Conservation (phyloP, 2,888 invertebrate species). For the Hylaea fasciaria region DNA sequence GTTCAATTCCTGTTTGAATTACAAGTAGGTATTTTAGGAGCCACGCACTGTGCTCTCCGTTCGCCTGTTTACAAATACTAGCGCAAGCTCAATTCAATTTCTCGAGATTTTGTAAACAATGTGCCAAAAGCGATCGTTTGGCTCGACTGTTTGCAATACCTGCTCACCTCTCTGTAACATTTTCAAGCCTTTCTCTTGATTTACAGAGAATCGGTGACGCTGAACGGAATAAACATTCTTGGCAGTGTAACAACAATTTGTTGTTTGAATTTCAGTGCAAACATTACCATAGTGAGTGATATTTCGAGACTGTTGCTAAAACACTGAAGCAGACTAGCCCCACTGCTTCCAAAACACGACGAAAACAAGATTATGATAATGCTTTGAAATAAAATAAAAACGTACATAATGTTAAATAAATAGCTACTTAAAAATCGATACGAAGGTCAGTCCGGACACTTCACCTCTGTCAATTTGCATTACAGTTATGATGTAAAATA, state of each 20-base stretch:
- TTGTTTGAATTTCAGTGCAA: conserved; percentile 30
- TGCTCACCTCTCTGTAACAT: conserved; percentile 35
- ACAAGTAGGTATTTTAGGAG: conserved; percentile 72
- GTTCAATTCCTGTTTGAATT: conserved; percentile 80
- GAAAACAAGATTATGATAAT: conserved; percentile 34
- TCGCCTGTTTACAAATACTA: conserved; percentile 83
- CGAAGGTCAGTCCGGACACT: conserved; percentile 46
- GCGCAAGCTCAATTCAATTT: conserved; percentile 78
- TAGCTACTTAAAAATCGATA: conserved; percentile 30
- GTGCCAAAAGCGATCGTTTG: conserved; percentile 71
- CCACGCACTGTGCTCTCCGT: conserved; percentile 67
- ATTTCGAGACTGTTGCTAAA: conserved; percentile 20
- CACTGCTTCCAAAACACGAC: conserved; percentile 19
- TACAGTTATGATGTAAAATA: conserved; percentile 58
- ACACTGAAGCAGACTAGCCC: conserved; percentile 11
- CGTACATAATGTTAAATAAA: conserved; percentile 34
- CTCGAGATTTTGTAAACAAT: conserved; percentile 78
- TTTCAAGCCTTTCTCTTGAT: conserved; percentile 45
- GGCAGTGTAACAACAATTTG: conserved; percentile 42
- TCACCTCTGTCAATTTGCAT: conserved; percentile 47
- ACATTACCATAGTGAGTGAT: conserved; percentile 14
- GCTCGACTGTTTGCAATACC: conserved; percentile 56
- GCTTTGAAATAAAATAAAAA: conserved; percentile 37
- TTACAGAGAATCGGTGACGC: conserved; percentile 44
- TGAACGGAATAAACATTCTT: conserved; percentile 51